These are phyloP conservation scores for Drosophila suzukii DNA, from an alignment of 1,140 invertebrate genomes.

Conservation along the genomic window DNA sequence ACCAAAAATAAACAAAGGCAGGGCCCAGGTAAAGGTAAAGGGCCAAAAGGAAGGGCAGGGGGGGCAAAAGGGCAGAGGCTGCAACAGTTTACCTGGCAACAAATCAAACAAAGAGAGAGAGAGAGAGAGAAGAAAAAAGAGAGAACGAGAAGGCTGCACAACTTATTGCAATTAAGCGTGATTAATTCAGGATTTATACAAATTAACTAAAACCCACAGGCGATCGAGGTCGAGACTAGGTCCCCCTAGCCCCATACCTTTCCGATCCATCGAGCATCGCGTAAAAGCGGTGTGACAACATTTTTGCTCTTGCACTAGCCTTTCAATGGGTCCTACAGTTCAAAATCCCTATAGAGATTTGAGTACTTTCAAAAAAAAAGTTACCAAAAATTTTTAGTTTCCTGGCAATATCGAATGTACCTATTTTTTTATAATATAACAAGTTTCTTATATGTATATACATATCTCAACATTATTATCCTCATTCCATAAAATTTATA, in stretches of 20 bases:
- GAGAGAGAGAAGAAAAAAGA: background rate
- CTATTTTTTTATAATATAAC: no score
- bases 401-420: no score
- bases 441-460: no score
- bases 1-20: conserved; percentile 80
- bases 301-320: conserved; percentile 54
- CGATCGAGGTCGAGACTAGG: conserved; percentile 47
- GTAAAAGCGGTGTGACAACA: conserved; percentile 79
- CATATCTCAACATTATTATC: no score
- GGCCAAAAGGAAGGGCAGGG: conserved; percentile 25
- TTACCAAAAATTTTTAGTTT: no score
- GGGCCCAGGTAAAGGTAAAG: conserved; percentile 75
- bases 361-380: no score
- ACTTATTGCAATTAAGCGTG: conserved; percentile 80
- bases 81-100: conserved; percentile 80
- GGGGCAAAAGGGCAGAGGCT: conserved; percentile 67
- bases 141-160: conserved; percentile 20
- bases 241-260: background rate
- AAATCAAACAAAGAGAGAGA: conserved; percentile 72
- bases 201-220: conserved; percentile 75
- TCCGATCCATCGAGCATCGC: conserved; percentile 8
- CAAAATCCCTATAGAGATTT: background rate
- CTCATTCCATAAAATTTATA: no score
- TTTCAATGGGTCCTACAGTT: conserved; percentile 6
- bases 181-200: conserved; percentile 81